Conservation (phyloP, 1,140 invertebrate species). For the Propsilocerus akamusi region DNA sequence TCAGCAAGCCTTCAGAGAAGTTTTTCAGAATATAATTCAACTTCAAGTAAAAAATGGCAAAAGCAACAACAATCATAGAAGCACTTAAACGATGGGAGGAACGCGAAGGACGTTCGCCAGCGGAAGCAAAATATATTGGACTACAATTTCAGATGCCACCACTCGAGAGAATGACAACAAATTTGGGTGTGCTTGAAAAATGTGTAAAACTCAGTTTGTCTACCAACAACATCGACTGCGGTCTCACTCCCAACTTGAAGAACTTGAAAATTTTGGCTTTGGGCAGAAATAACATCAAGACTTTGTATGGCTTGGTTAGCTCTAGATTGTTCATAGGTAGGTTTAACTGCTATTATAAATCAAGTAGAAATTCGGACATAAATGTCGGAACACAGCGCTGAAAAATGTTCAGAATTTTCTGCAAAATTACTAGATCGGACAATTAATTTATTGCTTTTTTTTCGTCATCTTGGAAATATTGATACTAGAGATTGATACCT, state of each 20-base stretch:
- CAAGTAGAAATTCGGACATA: too few species aligned
- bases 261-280: slow-evolving; percentile 69
- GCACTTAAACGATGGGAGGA: slow-evolving; percentile 67
- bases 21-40: too few species aligned
- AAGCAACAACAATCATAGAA: slow-evolving; percentile 57
- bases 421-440: too few species aligned
- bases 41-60: slow-evolving; percentile 27
- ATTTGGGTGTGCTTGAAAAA: slow-evolving; percentile 34
- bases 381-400: too few species aligned
- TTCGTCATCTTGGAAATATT: too few species aligned
- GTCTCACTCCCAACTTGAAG: slow-evolving; percentile 54
- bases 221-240: slow-evolving; percentile 84
- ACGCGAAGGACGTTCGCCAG: slow-evolving; percentile 35
- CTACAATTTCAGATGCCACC: slow-evolving; percentile 64
- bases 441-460: too few species aligned
- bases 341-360: too few species aligned
- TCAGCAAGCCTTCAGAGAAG: too few species aligned
- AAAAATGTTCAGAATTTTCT: too few species aligned
- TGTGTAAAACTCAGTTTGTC: slow-evolving; percentile 74
- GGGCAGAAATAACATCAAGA: slow-evolving; percentile 80
- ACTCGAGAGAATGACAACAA: slow-evolving; percentile 64
- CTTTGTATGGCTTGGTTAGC: slow-evolving; percentile 56
- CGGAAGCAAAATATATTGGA: slow-evolving; percentile 53
- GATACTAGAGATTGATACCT: too few species aligned
- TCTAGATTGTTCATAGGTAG: background rate